phyloP scores from a whole-genome alignment of 2,888 invertebrate species.

The Eurytoma californica region DNA sequence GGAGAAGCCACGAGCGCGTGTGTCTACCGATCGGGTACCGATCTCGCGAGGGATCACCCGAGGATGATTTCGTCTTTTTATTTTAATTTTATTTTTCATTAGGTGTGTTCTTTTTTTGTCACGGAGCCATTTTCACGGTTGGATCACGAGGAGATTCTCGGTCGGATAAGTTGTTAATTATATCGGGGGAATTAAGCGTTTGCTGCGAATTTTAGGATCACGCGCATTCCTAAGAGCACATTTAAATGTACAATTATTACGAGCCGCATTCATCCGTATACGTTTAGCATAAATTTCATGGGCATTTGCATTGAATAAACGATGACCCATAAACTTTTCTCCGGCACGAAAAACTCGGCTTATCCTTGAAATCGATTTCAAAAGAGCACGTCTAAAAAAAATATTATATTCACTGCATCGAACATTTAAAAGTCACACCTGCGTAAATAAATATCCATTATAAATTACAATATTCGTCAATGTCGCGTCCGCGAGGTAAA shows the following conservation, averaged over 20 bases:
- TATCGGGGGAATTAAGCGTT: background rate
- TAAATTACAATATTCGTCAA: background rate
- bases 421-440: background rate
- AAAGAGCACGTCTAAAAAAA: background rate
- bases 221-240: background rate
- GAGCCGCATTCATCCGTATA: background rate
- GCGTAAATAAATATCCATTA: background rate
- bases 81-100: background rate
- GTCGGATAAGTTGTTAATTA: conserved; percentile 16
- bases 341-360: conserved; percentile 1
- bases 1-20: background rate
- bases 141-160: background rate
- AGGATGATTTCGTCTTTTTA: background rate
- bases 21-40: background rate
- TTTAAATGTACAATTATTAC: conserved; percentile 17
- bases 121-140: conserved; percentile 4
- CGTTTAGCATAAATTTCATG: conserved; percentile 23
- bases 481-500: background rate
- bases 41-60: background rate
- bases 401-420: background rate
- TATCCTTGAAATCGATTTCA: background rate
- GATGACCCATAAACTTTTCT: background rate
- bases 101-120: background rate
- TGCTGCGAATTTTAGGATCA: background rate
- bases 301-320: conserved; percentile 40